A percentile compares a stretch with the other conserved stretches of the same genome.
Conservation (phyloP, 2,797 vertebrate genomes). For the Neostethus bicornis region DNA sequence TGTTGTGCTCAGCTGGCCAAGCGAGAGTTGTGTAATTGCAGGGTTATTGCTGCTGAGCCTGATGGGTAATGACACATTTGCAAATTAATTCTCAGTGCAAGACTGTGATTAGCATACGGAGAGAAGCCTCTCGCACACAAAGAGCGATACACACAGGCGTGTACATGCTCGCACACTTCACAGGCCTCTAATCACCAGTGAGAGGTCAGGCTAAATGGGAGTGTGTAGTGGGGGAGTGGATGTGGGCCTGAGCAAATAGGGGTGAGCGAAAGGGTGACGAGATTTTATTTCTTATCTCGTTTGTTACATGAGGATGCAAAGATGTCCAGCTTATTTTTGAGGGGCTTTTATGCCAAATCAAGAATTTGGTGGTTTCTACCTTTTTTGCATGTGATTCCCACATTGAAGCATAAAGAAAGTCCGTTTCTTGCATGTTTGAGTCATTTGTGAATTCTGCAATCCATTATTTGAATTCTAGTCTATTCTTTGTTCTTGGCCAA, state of each 20-base stretch:
- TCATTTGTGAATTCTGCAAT: no score
- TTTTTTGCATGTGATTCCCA: no score
- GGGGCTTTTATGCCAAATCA: no score
- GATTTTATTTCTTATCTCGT: slow-evolving; percentile 51
- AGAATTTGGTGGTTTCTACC: no score
- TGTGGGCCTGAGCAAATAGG: slow-evolving; percentile 58
- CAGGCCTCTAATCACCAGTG: slow-evolving; percentile 66
- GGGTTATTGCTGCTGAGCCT: slow-evolving; percentile 94
- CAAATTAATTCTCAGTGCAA: slow-evolving; percentile 97
- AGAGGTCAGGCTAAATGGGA: slow-evolving; percentile 72
- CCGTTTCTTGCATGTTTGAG: no score
- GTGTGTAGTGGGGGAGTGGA: slow-evolving; percentile 53
- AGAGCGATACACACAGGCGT: slow-evolving; percentile 23
- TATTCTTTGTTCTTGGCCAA: no score
- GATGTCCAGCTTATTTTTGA: neutral
- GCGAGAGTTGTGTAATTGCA: slow-evolving; percentile 92
- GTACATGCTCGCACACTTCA: slow-evolving; percentile 52
- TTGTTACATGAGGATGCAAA: slow-evolving; percentile 24
- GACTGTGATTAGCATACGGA: slow-evolving; percentile 89
- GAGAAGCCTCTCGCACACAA: slow-evolving; percentile 81
- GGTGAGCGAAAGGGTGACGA: slow-evolving; percentile 64
- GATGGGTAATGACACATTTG: slow-evolving; percentile 99
- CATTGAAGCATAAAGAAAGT: no score
- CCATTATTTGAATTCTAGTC: no score
- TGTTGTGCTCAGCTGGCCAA: slow-evolving; percentile 82